These are phyloP conservation scores for Bubo bubo DNA, from an alignment of 2,113 vertebrate genomes.

Conservation along the genomic window DNA sequence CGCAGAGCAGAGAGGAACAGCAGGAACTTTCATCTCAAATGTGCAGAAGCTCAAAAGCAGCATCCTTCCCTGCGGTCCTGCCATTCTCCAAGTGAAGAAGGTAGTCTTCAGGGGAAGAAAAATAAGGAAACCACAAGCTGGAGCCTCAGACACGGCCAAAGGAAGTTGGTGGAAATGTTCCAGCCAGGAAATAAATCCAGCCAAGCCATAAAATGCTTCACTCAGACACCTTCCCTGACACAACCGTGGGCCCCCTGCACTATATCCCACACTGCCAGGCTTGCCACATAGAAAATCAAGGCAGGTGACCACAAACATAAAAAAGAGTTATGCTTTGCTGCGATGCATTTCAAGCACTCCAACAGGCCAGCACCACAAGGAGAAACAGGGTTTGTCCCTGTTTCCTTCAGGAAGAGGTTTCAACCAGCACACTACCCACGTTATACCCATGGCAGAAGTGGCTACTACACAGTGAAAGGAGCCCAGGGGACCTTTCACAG, in stretches of 20 bases:
- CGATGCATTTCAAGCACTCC: background rate
- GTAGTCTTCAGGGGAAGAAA: background rate
- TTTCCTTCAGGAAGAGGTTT: constrained; percentile 16
- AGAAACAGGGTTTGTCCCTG: background rate
- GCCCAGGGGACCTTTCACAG: background rate
- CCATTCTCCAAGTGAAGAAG: background rate
- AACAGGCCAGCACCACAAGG: background rate
- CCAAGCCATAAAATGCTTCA: constrained; percentile 29
- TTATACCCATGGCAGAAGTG: background rate
- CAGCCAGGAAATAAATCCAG: constrained; percentile 31
- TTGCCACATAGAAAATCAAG: background rate
- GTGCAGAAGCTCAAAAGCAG: background rate
- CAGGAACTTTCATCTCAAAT: background rate
- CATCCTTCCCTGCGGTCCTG: background rate
- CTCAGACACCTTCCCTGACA: constrained; percentile 37
- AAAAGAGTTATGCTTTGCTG: constrained; percentile 36
- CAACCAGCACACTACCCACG: background rate
- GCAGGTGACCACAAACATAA: constrained; percentile 43
- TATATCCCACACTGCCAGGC: constrained; percentile 4
- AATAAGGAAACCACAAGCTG: constrained; percentile 49
- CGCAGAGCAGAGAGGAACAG: background rate
- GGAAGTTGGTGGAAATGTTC: constrained; percentile 30
- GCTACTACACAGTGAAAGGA: fast-evolving
- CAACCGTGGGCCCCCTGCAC: background rate
- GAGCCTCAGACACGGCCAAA: background rate